Evolutionary conservation across 2,797 vertebrate species (phyloP).

Genomic region (Sebastes ruberrimus): DNA sequence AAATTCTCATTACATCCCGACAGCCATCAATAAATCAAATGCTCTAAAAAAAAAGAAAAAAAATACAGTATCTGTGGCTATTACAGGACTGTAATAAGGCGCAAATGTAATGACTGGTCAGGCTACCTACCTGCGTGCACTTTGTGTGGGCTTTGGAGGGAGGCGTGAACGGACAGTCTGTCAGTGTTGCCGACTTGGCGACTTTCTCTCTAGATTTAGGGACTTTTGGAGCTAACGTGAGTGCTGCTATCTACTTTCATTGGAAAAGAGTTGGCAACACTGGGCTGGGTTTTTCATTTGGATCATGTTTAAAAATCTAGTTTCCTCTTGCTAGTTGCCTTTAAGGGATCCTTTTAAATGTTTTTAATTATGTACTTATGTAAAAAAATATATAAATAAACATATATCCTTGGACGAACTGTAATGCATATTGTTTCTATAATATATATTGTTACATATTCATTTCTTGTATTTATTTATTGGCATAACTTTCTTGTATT

Average conservation of each 20-base stretch:
- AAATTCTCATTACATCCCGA: not conserved
- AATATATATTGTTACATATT: no score
- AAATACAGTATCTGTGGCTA: no score
- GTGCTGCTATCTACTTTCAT: not conserved
- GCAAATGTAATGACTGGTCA: no score
- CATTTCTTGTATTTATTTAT: not conserved
- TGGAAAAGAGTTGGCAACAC: not conserved
- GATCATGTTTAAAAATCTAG: not conserved
- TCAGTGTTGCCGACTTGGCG: no score
- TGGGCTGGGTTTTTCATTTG: not conserved
- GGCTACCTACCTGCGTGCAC: no score
- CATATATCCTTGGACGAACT: not conserved
- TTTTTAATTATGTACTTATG: not conserved
- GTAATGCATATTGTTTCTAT: not conserved
- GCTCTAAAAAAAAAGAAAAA: no score
- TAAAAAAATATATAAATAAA: not conserved
- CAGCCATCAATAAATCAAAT: not conserved
- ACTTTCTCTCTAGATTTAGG: no score
- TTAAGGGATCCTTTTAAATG: not conserved
- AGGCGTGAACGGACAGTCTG: no score
- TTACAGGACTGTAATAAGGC: no score
- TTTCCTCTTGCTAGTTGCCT: not conserved
- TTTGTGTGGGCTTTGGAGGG: no score
- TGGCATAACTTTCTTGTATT: not conserved
- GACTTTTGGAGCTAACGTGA: not conserved